Evolutionary conservation across 2,113 vertebrate species (phyloP).

Genomic region (Stercorarius parasiticus): DNA sequence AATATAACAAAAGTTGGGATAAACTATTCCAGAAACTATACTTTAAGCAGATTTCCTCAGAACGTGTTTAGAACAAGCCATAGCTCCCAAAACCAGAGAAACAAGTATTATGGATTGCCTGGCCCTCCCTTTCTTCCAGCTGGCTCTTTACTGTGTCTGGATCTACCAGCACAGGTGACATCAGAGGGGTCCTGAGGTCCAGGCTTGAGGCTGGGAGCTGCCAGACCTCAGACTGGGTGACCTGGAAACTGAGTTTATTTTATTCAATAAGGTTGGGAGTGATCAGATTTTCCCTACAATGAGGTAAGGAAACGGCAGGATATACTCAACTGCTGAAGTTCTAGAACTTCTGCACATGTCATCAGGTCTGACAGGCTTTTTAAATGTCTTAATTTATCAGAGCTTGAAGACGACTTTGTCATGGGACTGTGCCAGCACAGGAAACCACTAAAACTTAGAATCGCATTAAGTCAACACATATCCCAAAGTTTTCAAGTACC

Average conservation of each 20-base stretch:
- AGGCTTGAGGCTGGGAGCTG: not conserved
- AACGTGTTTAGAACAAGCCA: not conserved
- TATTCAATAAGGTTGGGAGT: not conserved
- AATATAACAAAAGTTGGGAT: not conserved
- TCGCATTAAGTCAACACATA: not conserved
- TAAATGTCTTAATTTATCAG: not conserved
- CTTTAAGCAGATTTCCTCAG: not conserved
- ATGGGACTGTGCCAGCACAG: not conserved
- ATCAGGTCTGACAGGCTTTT: not conserved
- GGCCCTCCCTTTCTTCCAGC: not conserved
- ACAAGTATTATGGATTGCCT: not conserved
- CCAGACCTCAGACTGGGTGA: not conserved
- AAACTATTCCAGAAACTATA: not conserved
- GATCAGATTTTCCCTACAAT: not conserved
- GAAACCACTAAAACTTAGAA: not conserved
- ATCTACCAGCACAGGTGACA: not conserved
- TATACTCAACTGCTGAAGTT: not conserved
- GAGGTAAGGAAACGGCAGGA: not conserved
- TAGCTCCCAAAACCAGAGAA: not conserved
- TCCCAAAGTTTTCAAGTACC: not conserved
- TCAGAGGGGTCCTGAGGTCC: not conserved
- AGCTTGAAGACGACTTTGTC: not conserved
- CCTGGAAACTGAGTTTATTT: not conserved
- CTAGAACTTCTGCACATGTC: not conserved
- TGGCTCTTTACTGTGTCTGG: not conserved